Evolutionary conservation across 1,140 invertebrate species (phyloP), one percentile per base, ranked within the genome.

Genomic region (Aphaenogaster floridana): DNA sequence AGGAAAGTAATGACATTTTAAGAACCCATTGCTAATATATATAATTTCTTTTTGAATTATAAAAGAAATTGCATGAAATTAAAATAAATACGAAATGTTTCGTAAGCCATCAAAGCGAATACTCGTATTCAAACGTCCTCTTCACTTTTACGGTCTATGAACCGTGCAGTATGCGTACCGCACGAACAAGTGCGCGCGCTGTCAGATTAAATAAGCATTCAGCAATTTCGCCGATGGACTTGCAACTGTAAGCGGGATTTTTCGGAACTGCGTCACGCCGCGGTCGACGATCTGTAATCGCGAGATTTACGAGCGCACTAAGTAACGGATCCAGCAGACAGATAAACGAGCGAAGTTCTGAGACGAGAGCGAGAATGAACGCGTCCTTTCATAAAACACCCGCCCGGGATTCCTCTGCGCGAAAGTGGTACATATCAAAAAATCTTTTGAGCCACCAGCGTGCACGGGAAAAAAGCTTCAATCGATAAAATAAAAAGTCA

Each of bases 311-410:
- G 85, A 61, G 64, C 63, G 11, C 28, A 17, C 64, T 39, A 64
- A 68, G 77, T 68, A 80, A 80, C 61, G 34, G 54, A 54, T 34
- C 81, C 45, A 81, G 66, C 78, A 66, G 63, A 78, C 78, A 83
- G 77, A 89, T 87, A 88, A 90, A 90, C 81, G 87, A 88, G 68
- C 81, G 57, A 90, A 88, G 80, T 90, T 90, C 74, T 66, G 76
- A 81, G 86, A 90, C 80, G 77, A 69, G 36, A 81, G 68, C 76
- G 76, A 64, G 66, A 88, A 87, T 85, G 80, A 88, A 74, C 74
- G 34, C 13, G 42, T 50, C 11, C 54, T 59, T 86, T 80, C 77
- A 79, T 86, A 59, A 80, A 86, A 50, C 74, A 63, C 54, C 36
- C n/a, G 42, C 6, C 36, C 48, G 9, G 28, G 13, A 76, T 84